phyloP scores from a whole-genome alignment of 2,113 vertebrate species.

The Promerops cafer region DNA sequence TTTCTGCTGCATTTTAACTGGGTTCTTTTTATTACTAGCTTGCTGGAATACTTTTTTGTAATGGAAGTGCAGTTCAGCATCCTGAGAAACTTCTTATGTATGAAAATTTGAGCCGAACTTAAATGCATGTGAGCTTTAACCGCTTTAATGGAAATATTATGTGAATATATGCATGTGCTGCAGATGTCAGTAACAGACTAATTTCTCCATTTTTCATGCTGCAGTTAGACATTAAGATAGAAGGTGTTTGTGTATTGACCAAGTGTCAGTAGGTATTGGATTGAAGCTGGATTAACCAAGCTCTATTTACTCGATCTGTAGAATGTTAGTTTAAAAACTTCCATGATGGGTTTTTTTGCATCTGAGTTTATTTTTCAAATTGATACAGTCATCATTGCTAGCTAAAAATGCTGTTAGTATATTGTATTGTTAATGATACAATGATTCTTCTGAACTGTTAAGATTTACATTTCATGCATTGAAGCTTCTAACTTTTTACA shows the following conservation, averaged over 20 bases:
- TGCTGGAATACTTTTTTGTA: not conserved
- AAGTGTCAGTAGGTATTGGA: not conserved
- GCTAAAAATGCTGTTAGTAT: not conserved
- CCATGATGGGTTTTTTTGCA: not conserved
- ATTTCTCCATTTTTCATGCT: not conserved
- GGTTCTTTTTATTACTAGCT: not conserved
- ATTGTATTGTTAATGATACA: fast-evolving
- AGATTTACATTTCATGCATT: not conserved
- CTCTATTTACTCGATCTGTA: not conserved
- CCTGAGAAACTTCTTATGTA: not conserved
- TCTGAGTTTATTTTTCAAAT: not conserved
- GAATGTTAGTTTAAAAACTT: not conserved
- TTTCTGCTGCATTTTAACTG: not conserved
- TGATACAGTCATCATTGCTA: not conserved
- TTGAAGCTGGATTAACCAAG: not conserved
- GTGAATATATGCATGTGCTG: not conserved
- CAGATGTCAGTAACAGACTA: not conserved
- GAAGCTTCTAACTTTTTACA: not conserved
- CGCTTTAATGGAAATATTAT: not conserved
- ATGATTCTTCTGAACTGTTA: not conserved
- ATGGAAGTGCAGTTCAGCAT: not conserved
- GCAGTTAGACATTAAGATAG: not conserved
- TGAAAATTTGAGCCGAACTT: not conserved
- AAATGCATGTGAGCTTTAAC: not conserved
- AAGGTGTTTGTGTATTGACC: not conserved